Base-by-base conservation (phyloP, 2,113 vertebrate genomes). In the Octodon degus region DNA sequence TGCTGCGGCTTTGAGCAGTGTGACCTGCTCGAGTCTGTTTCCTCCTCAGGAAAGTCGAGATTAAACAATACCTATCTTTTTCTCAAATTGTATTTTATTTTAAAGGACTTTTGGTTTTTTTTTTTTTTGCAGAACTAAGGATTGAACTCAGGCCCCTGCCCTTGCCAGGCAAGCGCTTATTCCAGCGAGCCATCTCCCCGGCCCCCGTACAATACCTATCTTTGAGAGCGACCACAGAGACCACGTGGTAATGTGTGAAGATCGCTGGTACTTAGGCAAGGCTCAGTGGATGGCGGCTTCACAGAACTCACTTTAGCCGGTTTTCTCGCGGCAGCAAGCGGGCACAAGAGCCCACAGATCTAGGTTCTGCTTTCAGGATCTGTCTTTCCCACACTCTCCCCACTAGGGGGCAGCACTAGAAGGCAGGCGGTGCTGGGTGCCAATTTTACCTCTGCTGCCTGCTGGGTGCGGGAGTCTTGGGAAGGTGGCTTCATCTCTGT, bases 371-470 rank as follows among this genome's bases (percentile, higher is more conserved):
- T 93, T 87, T 86, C 22, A 12, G 40, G 81, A 34, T 30, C 14
- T 17, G 74, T 7, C 40, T 96, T 79, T 91, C 40, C 32, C 47
- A 6, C 1, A 19, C 7, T 77, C 9, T 74, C 0, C 14, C 87
- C 96, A 74, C 90, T 60, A 97, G 96, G 95, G 97, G 97, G 97
- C 96, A 94, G 86, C 90, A 72, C 58, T 53, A 55, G 17, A 89
- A 93, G 34, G 12, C 37, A 25, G 34, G 82, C 79, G 32, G n/a
- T 5, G 67, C 62, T 27, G 79, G 90, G 80, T 25, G 74, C 91
- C 81, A 94, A 80, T 95, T 94, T 94, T 96, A 79, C 93, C 91
- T 94, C 7, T 74, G 90, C 70, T 58, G 13, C 20, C 32, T 14
- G 37, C 60, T 63, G 19, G 30, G 50, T 9, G 76, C 27, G 7